These are phyloP conservation scores for Neodiprion fabricii DNA, from an alignment of 1,140 invertebrate genomes.

Conservation along the genomic window DNA sequence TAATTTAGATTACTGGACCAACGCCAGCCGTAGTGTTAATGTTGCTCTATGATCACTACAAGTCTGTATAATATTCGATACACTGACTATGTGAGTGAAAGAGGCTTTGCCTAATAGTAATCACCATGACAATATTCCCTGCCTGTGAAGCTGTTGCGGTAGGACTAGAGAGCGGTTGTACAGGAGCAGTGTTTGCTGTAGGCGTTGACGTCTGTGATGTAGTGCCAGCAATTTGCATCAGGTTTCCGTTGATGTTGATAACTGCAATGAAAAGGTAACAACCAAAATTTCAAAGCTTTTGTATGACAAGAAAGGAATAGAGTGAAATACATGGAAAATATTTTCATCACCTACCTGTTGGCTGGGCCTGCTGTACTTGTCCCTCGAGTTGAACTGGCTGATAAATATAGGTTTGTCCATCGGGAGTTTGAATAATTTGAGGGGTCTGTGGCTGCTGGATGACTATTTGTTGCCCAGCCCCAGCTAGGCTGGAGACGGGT, in stretches of 20 bases:
- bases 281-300: constrained; percentile 23
- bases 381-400: constrained; percentile 76
- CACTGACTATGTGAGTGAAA: constrained; percentile 53
- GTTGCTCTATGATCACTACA: constrained; percentile 54
- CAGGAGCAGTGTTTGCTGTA: constrained; percentile 59
- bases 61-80: constrained; percentile 50
- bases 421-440: constrained; percentile 87
- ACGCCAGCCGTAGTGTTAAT: constrained; percentile 25
- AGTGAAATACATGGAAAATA: constrained; percentile 22
- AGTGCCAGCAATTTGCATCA: constrained; percentile 70
- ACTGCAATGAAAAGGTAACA: constrained; percentile 59
- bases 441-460: constrained; percentile 72
- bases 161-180: constrained; percentile 63
- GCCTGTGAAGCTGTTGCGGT: constrained; percentile 71
- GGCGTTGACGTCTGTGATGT: constrained; percentile 58
- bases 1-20: neutral
- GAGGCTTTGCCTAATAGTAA: constrained; percentile 49
- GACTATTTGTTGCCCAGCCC: constrained; percentile 63
- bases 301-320: constrained; percentile 14
- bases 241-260: constrained; percentile 76
- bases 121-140: constrained; percentile 72
- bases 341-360: constrained; percentile 60
- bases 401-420: constrained; percentile 94
- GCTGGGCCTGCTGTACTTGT: constrained; percentile 67
- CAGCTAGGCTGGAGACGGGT: constrained; percentile 67